Evolutionary conservation across 2,888 invertebrate genomes (phyloP), one percentile per base, ranked within the genome.

Genomic region (Parnassius smintheus): DNA sequence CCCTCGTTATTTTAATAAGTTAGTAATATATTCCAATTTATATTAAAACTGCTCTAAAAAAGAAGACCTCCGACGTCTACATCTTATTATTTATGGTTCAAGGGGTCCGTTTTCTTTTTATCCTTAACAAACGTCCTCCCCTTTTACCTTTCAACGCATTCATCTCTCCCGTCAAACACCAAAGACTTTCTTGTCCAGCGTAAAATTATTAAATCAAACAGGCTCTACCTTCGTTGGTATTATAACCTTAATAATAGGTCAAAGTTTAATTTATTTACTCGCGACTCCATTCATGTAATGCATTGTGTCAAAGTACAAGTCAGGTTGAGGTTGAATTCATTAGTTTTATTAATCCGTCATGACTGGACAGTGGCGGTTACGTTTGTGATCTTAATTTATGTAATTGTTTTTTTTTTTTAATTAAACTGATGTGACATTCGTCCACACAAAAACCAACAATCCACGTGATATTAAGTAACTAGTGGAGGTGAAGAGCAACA

Each of bases 231-330:
- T 11, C n/a, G 46, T n/a, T 35, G 25, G 49, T 54, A 50, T 59
- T 59, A 59, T 55, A 25, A 13, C 55, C 13, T 50, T 59, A 63
- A 58, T 65, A 62, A 64, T 65, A 70, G 82, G 81, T 83, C 82
- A 82, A 77, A 83, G 83, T 82, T 86, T 84, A 88, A 88, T 83
- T 82, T 78, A 78, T 81, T 83, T 83, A 81, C 78, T 78, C 76
- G 81, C 78, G 77, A 81, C 75, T 81, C 80, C 71, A 75, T 81
- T 76, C 73, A 80, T 74, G 72, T 75, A 76, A 72, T 70, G 71
- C 72, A 68, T 71, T 77, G 77, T 77, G 76, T 77, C 73, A 65
- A 72, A 66, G 64, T 62, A 58, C 56, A 72, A 71, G 67, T 57
- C 70, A 66, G 80, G 80, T 79, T 82, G 83, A 86, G 87, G 88